Base-by-base conservation (phyloP, 1,140 invertebrate genomes). In the Cyclina sinensis region DNA sequence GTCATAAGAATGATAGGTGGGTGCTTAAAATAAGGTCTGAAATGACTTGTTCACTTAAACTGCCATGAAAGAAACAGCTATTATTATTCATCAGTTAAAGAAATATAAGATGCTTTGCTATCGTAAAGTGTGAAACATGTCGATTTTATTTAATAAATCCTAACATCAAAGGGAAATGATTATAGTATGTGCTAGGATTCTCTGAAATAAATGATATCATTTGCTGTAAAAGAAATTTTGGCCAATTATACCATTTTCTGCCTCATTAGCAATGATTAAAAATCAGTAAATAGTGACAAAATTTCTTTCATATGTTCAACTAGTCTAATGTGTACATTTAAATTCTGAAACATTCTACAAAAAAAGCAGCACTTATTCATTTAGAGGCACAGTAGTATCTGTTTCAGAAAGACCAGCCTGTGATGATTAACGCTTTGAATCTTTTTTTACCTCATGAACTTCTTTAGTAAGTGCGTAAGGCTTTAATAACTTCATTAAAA, bases 271-370 rank as follows among this genome's bases (percentile, higher is more conserved):
- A 2, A 76, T 76, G 39, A 76, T 76, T 76, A 76, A 7, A 70
- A 70, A 70, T 70, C 65, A 70, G 37, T 70, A 70, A 70, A 37
- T 37, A 37, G 65, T 70, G 37, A 70, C 65, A 70, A 70, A 32
- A 37, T 70, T 70, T 18, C 35, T 70, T 70, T 70, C 14, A 39
- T 37, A 70, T 4, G 24, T 30, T 37, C 11, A 37, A 37, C 37
- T 70, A 70, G 14, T 24, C 3, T 70, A 70, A 62, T 27, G 57
- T 27, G 32, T 18, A 35, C 11, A 32, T 81, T 81, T 62, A 81
- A 81, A 81, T 62, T 62, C 65, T 62, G 79, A 59, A 81, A 81
- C 79, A 62, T 62, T 81, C 65, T 62, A 54, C 32, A 81, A 62
- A 62, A 16, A 54, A 21, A 35, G 32, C 9, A 30, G 16, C 51